Evolutionary conservation across 2,888 invertebrate species (phyloP), one percentile per base, ranked within the genome.

Genomic region (Linyphia triangularis): DNA sequence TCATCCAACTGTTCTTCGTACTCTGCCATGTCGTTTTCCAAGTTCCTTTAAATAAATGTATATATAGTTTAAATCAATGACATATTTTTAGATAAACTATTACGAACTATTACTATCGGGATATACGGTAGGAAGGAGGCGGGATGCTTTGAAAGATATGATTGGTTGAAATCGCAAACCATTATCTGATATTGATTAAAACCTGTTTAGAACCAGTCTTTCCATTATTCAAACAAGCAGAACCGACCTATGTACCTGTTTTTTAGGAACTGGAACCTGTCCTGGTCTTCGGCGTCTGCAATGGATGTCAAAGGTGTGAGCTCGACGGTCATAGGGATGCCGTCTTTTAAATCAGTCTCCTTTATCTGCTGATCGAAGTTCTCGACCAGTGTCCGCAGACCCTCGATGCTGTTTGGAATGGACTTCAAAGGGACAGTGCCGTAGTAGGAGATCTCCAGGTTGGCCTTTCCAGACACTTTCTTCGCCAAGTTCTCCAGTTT

Each of bases 361-460:
- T 73, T n/a, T 13, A 88, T n/a, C 19, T 82, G 88, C 13, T 81
- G 28, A 4, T 51, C 24, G 22, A 88, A 88, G 9, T 22, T 63
- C 1, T 22, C 30, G 10, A 88, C 24, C 5, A 88, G 57, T 5
- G 19, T 59, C 16, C 26, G 51, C 22, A 82, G 57, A 3, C 88
- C 82, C 0, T 81, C 67, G 16, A 88, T 37, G 13, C 16, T 65
- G 10, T 75, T 81, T 1, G 88, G 73, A 5, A 88, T 72, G 22
- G 59, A 40, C 19, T 26, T 57, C n/a, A 88, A 19, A 5, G 82
- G 88, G 13, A 88, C 81, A 0, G 81, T 88, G 22, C 72, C 75
- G 28, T 75, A 88, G 10, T 88, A 88, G 19, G 81, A 73, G 19
- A 88, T 88, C 22, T 72, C 88, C 30, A 88, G 33, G n/a, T 61